Conservation (phyloP, 2,113 vertebrate species). For the Antennarius striatus region DNA sequence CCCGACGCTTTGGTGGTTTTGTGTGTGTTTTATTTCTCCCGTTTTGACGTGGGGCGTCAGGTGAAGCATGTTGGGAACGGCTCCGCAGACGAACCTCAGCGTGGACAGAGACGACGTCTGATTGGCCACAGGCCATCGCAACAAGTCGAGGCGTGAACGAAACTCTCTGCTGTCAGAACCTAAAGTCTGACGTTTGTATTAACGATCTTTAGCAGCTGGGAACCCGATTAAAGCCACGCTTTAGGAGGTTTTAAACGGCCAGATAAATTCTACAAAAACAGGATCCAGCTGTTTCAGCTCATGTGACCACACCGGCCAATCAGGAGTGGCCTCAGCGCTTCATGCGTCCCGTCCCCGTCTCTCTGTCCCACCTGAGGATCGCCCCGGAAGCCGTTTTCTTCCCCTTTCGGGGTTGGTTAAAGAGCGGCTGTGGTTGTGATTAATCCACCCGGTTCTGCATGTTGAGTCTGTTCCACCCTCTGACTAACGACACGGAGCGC, state of each 20-base stretch:
- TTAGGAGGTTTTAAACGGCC: no score
- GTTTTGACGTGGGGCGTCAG: constrained; percentile 64
- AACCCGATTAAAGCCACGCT: no score
- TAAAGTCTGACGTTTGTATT: no score
- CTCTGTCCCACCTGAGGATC: constrained; percentile 54
- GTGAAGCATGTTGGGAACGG: constrained; percentile 75
- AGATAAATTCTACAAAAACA: no score
- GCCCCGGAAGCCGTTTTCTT: constrained; percentile 38
- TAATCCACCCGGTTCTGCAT: constrained; percentile 84
- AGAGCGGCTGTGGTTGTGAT: constrained; percentile 54
- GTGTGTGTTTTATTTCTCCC: constrained; percentile 31
- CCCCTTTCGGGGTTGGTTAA: constrained; percentile 38
- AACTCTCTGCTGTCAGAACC: neutral
- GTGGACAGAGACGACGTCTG: constrained; percentile 77
- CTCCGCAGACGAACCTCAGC: constrained; percentile 55
- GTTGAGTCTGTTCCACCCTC: constrained; percentile 76
- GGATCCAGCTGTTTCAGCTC: no score
- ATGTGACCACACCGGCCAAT: no score
- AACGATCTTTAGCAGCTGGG: no score
- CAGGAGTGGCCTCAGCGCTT: neutral
- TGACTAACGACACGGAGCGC: constrained; percentile 76
- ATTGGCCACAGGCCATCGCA: constrained; percentile 52
- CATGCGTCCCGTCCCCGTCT: constrained; percentile 51
- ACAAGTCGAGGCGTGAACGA: no score
- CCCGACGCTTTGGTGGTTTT: constrained; percentile 68